phyloP scores from a whole-genome alignment of 2,797 vertebrate species.

The Amazona finschi region DNA sequence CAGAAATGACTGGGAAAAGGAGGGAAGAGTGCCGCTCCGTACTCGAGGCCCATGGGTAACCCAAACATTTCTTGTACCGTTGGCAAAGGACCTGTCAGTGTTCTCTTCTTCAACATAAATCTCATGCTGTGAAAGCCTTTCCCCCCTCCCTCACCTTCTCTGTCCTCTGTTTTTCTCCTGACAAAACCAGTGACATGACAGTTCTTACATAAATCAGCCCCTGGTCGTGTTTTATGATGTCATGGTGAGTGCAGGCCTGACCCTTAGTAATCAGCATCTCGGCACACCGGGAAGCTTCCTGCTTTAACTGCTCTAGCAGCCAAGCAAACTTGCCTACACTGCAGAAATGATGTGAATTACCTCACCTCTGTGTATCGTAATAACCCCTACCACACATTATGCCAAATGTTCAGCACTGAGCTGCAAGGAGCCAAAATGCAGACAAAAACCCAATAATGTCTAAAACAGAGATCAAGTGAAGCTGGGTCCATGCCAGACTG shows the following conservation, averaged over 20 bases:
- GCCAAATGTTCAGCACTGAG: slow-evolving; percentile 58
- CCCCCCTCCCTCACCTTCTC: background rate
- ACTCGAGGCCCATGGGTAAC: background rate
- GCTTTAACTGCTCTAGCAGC: slow-evolving; percentile 18
- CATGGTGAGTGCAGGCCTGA: slow-evolving; percentile 59
- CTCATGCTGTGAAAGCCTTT: accelerated
- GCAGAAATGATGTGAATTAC: slow-evolving; percentile 71
- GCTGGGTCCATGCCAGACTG: slow-evolving; percentile 53
- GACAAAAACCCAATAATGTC: slow-evolving; percentile 53
- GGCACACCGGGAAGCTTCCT: slow-evolving; percentile 57
- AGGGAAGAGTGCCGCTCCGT: background rate
- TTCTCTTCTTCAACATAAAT: background rate
- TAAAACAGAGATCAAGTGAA: slow-evolving; percentile 63
- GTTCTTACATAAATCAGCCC: slow-evolving; percentile 61
- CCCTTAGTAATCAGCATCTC: slow-evolving; percentile 63
- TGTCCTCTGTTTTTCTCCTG: background rate
- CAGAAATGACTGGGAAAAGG: background rate
- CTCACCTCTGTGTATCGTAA: slow-evolving; percentile 70
- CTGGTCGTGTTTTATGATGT: slow-evolving; percentile 48
- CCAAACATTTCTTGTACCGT: background rate
- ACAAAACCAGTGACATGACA: slow-evolving; percentile 36
- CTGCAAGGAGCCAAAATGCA: slow-evolving; percentile 48
- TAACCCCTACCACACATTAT: slow-evolving; percentile 66
- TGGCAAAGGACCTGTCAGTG: background rate
- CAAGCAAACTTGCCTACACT: slow-evolving; percentile 61